Percentiles rank a stretch among this genome's conserved stretches.
These are phyloP conservation scores for Stenodema calcarata DNA, from an alignment of 2,888 invertebrate genomes.

Conservation along the genomic window DNA sequence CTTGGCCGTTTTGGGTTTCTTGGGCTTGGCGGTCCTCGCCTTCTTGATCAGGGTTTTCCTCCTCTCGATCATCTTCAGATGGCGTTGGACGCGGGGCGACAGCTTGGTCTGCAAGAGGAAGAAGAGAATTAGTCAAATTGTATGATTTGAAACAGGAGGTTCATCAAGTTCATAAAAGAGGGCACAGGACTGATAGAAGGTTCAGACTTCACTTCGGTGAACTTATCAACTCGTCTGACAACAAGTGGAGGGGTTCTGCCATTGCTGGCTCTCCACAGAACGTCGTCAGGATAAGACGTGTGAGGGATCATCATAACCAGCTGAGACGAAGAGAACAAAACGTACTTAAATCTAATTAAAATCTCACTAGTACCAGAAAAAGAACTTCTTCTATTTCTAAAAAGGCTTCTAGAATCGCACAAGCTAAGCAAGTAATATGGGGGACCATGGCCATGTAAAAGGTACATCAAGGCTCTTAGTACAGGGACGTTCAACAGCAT, in stretches of 20 bases:
- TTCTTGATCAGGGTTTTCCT: conserved; percentile 66
- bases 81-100: conserved; percentile 64
- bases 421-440: too few relatives aligned
- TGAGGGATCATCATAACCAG: conserved; percentile 16
- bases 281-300: conserved; percentile 16
- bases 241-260: conserved; percentile 40
- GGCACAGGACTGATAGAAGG: too few relatives aligned
- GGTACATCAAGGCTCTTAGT: too few relatives aligned
- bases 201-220: conserved; percentile 38
- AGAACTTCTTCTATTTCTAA: too few relatives aligned
- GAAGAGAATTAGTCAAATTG: not conserved
- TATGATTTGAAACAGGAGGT: too few relatives aligned
- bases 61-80: conserved; percentile 65
- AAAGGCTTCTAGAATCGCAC: too few relatives aligned
- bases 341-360: too few relatives aligned
- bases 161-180: not conserved
- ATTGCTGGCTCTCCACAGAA: conserved; percentile 41
- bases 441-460: too few relatives aligned
- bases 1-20: conserved; percentile 60
- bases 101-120: conserved; percentile 61
- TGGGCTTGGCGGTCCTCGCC: conserved; percentile 66
- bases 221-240: not conserved
- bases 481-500: too few relatives aligned
- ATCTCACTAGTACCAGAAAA: too few relatives aligned
- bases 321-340: too few relatives aligned